Percentiles rank a stretch among this genome's conserved stretches.
These are phyloP conservation scores for Eulithis testata DNA, from an alignment of 2,888 invertebrate genomes.

Conservation along the genomic window DNA sequence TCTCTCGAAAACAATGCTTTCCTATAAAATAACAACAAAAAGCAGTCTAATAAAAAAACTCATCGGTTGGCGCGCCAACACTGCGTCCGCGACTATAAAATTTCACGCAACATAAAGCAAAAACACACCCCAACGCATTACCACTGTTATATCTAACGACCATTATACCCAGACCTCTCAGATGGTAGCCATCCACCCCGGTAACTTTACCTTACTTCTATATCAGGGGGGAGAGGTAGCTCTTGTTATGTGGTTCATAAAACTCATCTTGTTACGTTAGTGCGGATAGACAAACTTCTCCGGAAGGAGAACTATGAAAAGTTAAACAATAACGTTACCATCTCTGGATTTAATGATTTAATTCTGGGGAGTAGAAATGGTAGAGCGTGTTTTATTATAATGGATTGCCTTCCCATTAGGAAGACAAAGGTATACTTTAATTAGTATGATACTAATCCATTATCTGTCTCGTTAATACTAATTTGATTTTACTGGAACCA, in stretches of 20 bases:
- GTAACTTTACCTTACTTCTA: conserved; percentile 8
- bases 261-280: conserved; percentile 76
- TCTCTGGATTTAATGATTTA: conserved; percentile 27
- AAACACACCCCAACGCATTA: conserved; percentile 81
- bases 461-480: too few species aligned
- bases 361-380: conserved; percentile 18
- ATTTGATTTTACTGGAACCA: too few species aligned
- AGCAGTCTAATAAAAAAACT: conserved; percentile 35
- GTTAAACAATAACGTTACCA: conserved; percentile 64
- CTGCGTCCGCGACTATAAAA: conserved; percentile 75
- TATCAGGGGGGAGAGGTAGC: conserved; percentile 38
- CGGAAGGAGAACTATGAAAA: conserved; percentile 75
- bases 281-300: conserved; percentile 72
- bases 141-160: conserved; percentile 67
- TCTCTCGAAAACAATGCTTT: conserved; percentile 17
- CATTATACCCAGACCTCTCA: conserved; percentile 59
- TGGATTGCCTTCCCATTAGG: not conserved
- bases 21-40: conserved; percentile 21
- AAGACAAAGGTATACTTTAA: too few species aligned
- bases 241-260: conserved; percentile 59
- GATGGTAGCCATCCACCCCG: conserved; percentile 27
- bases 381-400: conserved; percentile 6
- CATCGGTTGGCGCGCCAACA: conserved; percentile 51
- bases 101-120: conserved; percentile 84
- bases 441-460: too few species aligned